Evolutionary conservation across 2,113 vertebrate genomes (phyloP).

Genomic region (Toxotes jaculatrix): DNA sequence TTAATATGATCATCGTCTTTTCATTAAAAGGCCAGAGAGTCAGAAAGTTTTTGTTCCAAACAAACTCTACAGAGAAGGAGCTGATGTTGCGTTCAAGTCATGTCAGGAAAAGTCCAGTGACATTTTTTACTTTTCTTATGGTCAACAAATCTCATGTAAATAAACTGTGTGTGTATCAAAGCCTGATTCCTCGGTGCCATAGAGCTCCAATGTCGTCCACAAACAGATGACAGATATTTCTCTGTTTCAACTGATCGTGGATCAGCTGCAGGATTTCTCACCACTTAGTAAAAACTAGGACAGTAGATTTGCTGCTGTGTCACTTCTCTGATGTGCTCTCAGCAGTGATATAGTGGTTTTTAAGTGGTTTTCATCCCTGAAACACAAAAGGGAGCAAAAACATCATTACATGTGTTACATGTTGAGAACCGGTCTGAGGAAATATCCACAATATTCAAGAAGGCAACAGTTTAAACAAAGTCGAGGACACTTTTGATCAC

Average conservation of each 20-base stretch:
- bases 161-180: too few species aligned
- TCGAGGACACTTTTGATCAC: too few species aligned
- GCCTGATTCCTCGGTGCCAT: too few species aligned
- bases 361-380: conserved; percentile 5
- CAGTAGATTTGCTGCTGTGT: too few species aligned
- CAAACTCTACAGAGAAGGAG: conserved; percentile 4
- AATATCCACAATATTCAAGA: background rate
- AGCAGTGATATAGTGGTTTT: background rate
- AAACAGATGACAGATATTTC: too few species aligned
- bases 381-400: background rate
- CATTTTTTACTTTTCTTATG: background rate
- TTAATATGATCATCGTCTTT: background rate
- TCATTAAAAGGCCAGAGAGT: too few species aligned
- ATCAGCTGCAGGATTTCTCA: too few species aligned
- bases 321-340: background rate
- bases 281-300: too few species aligned
- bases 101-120: background rate
- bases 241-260: too few species aligned
- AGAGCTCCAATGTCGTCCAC: too few species aligned
- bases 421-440: background rate
- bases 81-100: background rate
- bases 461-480: background rate
- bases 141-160: background rate
- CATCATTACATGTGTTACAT: background rate
- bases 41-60: background rate